Evolutionary conservation across 1,140 invertebrate genomes (phyloP).

Genomic region (Grapholita molesta): DNA sequence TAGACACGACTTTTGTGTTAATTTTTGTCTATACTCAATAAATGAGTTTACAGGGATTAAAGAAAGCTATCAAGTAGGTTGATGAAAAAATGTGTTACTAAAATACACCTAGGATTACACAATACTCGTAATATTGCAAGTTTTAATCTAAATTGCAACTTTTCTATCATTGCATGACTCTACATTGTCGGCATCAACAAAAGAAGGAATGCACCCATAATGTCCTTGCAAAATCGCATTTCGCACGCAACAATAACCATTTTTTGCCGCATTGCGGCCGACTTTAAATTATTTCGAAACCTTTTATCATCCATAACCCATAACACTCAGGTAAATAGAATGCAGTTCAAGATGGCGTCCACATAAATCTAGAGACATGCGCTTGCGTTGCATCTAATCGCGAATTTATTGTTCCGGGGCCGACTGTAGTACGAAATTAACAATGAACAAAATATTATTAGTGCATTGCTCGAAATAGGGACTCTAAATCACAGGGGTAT

Average conservation of each 20-base stretch:
- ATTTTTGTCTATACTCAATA: no score
- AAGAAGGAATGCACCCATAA: slow-evolving; percentile 44
- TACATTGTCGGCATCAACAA: slow-evolving; percentile 47
- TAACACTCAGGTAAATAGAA: slow-evolving; percentile 67
- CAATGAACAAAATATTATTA: slow-evolving; percentile 72
- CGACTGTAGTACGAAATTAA: slow-evolving; percentile 62
- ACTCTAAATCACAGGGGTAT: slow-evolving; percentile 51
- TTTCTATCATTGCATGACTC: slow-evolving; percentile 21
- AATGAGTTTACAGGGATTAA: no score
- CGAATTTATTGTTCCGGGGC: slow-evolving; percentile 74
- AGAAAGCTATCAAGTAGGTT: no score
- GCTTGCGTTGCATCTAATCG: slow-evolving; percentile 70
- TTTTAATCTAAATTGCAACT: neutral
- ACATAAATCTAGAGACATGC: slow-evolving; percentile 62
- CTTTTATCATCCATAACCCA: slow-evolving; percentile 39
- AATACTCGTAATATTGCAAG: neutral
- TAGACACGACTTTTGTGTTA: no score
- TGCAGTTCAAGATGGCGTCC: slow-evolving; percentile 52
- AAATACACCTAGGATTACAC: neutral
- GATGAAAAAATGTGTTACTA: no score
- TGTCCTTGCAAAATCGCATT: slow-evolving; percentile 55
- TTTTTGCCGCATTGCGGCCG: slow-evolving; percentile 65
- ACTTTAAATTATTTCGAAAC: slow-evolving; percentile 57
- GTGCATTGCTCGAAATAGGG: slow-evolving; percentile 47
- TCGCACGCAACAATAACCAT: slow-evolving; percentile 49